phyloP scores from a whole-genome alignment of 1,140 invertebrate genomes.

The Lutraria rhynchaena region DNA sequence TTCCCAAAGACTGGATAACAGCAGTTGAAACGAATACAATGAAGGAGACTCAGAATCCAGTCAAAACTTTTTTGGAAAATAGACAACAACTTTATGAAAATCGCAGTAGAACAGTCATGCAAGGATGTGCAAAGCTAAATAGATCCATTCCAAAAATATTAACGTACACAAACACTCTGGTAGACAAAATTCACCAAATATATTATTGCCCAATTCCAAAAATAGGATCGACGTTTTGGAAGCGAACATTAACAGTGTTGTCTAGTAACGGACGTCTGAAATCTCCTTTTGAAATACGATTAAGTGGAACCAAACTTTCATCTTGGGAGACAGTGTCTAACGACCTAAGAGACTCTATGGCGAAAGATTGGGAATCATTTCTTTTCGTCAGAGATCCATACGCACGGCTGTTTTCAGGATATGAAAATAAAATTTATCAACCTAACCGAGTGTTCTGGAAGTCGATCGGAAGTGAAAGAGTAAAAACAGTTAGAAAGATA shows the following conservation, averaged over 20 bases:
- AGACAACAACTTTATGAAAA: no score
- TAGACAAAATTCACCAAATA: slow-evolving; percentile 11
- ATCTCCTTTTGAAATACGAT: slow-evolving; percentile 11
- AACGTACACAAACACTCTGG: background rate
- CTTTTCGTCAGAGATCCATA: slow-evolving; percentile 50
- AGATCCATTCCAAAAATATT: no score
- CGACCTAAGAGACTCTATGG: no score
- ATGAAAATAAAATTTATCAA: slow-evolving; percentile 48
- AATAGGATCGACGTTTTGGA: slow-evolving; percentile 48
- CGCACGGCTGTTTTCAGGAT: slow-evolving; percentile 37
- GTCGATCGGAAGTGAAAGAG: background rate
- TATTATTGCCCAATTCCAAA: slow-evolving; percentile 54
- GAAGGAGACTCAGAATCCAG: no score
- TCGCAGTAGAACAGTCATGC: no score
- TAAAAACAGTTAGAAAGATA: background rate
- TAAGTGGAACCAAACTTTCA: background rate
- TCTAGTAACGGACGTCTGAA: background rate
- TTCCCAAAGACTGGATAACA: no score
- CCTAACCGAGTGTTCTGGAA: slow-evolving; percentile 28
- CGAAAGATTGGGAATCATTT: no score
- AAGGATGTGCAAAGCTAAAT: no score
- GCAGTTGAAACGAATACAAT: no score
- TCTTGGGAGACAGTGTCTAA: no score
- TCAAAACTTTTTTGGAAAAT: no score
- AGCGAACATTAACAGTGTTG: slow-evolving; percentile 7